Evolutionary conservation across 2,797 vertebrate species (phyloP).

Genomic region (Yasuhikotakia modesta): DNA sequence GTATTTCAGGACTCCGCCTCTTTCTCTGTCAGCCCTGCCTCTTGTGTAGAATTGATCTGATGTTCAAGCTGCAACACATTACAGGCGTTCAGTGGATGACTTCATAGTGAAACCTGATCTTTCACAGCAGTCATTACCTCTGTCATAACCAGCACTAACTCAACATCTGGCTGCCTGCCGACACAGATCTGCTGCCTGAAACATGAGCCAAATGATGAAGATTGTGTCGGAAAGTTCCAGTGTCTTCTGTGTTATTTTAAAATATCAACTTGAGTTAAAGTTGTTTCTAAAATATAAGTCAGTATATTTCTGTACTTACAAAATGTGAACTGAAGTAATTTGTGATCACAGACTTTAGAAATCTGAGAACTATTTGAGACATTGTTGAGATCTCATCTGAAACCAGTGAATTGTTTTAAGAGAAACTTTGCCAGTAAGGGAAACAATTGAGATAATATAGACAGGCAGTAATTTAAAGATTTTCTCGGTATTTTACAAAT

Average conservation of each 20-base stretch:
- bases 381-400: no score
- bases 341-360: no score
- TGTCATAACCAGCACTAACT: constrained; percentile 60
- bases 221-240: not conserved
- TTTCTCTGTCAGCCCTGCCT: constrained; percentile 47
- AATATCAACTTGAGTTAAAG: no score
- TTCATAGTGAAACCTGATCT: constrained; percentile 75
- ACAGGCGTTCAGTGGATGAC: constrained; percentile 73
- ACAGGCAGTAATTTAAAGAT: no score
- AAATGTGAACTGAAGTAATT: no score
- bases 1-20: constrained; percentile 58
- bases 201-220: not conserved
- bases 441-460: no score
- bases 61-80: constrained; percentile 77
- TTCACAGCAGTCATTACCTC: constrained; percentile 67
- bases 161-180: constrained; percentile 56
- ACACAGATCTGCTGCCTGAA: constrained; percentile 26
- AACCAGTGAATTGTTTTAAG: no score
- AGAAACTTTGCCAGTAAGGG: no score
- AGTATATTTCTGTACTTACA: no score
- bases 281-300: no score
- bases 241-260: not conserved
- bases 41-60: constrained; percentile 67
- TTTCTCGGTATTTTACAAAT: no score
- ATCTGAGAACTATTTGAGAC: no score